Conservation (phyloP, 2,888 invertebrate species). For the Protodeltote pygarga region DNA sequence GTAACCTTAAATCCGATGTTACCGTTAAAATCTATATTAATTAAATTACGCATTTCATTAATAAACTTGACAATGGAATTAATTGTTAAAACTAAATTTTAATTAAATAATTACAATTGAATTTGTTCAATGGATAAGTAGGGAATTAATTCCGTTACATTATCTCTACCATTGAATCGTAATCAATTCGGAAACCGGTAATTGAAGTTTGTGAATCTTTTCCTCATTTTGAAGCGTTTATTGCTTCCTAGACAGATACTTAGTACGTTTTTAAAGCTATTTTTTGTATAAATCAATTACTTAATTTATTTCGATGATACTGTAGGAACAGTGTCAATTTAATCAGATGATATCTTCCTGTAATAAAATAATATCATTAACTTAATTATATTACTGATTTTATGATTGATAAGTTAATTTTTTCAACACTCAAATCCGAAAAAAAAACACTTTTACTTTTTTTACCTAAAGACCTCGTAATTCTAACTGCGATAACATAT, state of each 20-base stretch:
- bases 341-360: too few relatives aligned
- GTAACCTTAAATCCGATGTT: neutral
- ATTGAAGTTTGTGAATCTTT: conserved; percentile 48
- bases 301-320: conserved; percentile 20
- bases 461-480: neutral
- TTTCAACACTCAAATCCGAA: neutral
- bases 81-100: conserved; percentile 37
- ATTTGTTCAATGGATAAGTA: conserved; percentile 35
- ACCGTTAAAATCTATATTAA: conserved; percentile 5
- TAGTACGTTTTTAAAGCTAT: conserved; percentile 15
- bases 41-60: conserved; percentile 29
- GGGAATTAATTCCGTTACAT: conserved; percentile 30
- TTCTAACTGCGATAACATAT: conserved; percentile 2
- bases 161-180: conserved; percentile 49
- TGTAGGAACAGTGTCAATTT: neutral
- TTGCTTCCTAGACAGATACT: conserved; percentile 46
- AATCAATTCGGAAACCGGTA: conserved; percentile 58
- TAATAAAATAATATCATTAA: too few relatives aligned
- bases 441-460: conserved; percentile 40
- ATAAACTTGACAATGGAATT: conserved; percentile 27
- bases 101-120: conserved; percentile 46
- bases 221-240: conserved; percentile 49
- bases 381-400: neutral
- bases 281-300: conserved; percentile 10
- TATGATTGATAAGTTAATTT: too few relatives aligned